These are phyloP conservation scores for Drosophila longiperda DNA, from an alignment of 2,888 invertebrate genomes.

Conservation along the genomic window DNA sequence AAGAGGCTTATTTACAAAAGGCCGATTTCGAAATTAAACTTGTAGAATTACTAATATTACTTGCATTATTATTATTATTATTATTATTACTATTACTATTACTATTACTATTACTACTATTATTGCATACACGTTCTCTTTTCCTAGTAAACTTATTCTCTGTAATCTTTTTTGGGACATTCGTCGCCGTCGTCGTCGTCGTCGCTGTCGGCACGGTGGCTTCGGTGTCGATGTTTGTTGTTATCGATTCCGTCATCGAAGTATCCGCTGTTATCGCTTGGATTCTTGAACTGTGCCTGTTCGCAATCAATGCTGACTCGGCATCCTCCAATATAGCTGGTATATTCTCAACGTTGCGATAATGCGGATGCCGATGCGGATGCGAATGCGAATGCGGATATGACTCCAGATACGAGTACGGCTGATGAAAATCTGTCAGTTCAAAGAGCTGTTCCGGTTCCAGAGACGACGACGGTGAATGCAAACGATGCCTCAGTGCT, in stretches of 20 bases:
- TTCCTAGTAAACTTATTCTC: conserved; percentile 84
- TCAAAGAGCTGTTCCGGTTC: conserved; percentile 39
- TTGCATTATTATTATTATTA: conserved; percentile 72
- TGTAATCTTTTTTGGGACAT: conserved; percentile 75
- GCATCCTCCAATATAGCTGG: conserved; percentile 77
- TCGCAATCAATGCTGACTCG: conserved; percentile 56
- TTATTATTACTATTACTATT: conserved; percentile 65
- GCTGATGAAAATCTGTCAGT: conserved; percentile 39
- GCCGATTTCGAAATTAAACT: conserved; percentile 82
- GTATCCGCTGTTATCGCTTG: conserved; percentile 28
- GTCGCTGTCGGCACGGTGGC: conserved; percentile 7
- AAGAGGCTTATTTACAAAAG: conserved; percentile 82
- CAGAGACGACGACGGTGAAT: conserved; percentile 36
- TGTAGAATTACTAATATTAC: conserved; percentile 80
- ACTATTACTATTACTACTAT: conserved; percentile 83
- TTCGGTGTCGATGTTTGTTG: conserved; percentile 14
- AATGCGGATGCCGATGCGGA: conserved; percentile 30
- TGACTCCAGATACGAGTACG: conserved; percentile 42
- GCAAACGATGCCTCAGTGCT: conserved; percentile 64
- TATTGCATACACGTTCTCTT: conserved; percentile 84
- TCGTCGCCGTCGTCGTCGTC: conserved; percentile 26
- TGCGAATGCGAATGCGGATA: conserved; percentile 30
- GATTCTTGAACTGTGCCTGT: conserved; percentile 59
- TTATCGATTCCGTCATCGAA: conserved; percentile 13
- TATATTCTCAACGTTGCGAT: conserved; percentile 53